Base-by-base conservation (phyloP, 2,888 invertebrate species). In the Orchesellides sinensis region DNA sequence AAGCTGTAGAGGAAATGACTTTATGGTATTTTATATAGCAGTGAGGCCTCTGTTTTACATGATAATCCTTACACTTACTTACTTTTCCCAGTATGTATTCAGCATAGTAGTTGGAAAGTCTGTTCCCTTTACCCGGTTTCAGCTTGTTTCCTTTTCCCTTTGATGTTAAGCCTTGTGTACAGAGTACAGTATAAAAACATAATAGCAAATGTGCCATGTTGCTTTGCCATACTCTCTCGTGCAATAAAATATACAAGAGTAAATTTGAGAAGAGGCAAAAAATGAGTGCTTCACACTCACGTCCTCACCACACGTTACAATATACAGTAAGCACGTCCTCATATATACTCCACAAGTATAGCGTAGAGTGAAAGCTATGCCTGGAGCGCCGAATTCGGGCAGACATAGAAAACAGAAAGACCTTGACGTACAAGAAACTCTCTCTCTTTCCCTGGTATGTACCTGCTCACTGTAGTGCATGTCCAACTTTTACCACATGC, bases 71-170 rank as follows among this genome's bases (percentile, higher is more conserved):
- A 14, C 10, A 2, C 40, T 40, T 14, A 40, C 52, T 52, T 17
- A 3, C 52, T 52, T 52, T 52, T 17, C 19, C 52, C 10, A 4
- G 8, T 17, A 8, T 52, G 4, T 52, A 52, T 52, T 14, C n/a
- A 40, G 52, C 32, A 70, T 70, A 72, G 56, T 54, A 72, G 72
- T 72, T 79, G 61, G 54, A 69, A 27, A 78, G 70, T 72, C 72
- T 79, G 79, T 63, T 65, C 79, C 79, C 65, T 70, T 79, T 79
- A 79, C 79, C 72, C 79, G 79, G 45, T 79, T 79, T 79, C 65
- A 54, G 72, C 72, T 72, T 79, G 56, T 65, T 79, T 72, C 65
- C 70, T 72, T 47, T 40, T 66, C 72, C 79, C 65, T 40, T 61
- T 65, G 29, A 32, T 59, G 32, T 29, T 12, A 25, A 8, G 59